Base-by-base conservation (phyloP, 2,888 invertebrate genomes). In the Drosophila hawaiiensis region DNA sequence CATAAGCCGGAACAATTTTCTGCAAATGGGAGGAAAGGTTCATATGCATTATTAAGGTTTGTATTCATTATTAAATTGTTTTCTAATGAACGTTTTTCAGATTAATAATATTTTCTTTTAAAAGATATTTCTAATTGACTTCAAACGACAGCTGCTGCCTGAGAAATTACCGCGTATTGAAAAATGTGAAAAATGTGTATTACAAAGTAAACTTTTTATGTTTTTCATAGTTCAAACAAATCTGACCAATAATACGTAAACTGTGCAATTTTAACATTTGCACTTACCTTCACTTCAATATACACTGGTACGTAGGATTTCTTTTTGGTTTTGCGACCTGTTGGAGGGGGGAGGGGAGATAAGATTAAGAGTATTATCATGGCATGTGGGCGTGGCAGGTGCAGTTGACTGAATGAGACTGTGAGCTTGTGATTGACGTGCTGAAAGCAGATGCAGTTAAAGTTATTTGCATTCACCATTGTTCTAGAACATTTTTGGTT, bases 1-100 rank as follows among this genome's bases (percentile, higher is more conserved):
- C 95, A 50, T 95, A 94, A 82, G 95, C 95, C 90, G 97, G 95
- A 1, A 96, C 94, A 19, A 95, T 94, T 94, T 95, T 95, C 96
- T 96, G 92, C 41, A 43, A 37, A 37, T 35, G 28, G 0, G 31
- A 22, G 22, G 28, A 60, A 53, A 61, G 7, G 7, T 47, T 22
- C 14, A 22, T 14, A 14, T 25, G 4, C 25, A 47, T 25, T 25
- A 9, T 25, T 16, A 25, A 47, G 5, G 12, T 1, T 43, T 43
- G 14, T 22, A 22, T 3, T 43, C 5, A 16, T 22, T 22, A 25
- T 47, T 16, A 25, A 7, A 25, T 22, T 47, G 1, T 7, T 47
- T 14, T 6, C 6, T 22, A 22, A 22, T 43, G n/a, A 4, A 10
- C 10, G n/a, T n/a, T n/a, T n/a, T 9, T 41, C 9, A n/a, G 10